Evolutionary conservation across 2,113 vertebrate species (phyloP).

Genomic region (Gobius niger): DNA sequence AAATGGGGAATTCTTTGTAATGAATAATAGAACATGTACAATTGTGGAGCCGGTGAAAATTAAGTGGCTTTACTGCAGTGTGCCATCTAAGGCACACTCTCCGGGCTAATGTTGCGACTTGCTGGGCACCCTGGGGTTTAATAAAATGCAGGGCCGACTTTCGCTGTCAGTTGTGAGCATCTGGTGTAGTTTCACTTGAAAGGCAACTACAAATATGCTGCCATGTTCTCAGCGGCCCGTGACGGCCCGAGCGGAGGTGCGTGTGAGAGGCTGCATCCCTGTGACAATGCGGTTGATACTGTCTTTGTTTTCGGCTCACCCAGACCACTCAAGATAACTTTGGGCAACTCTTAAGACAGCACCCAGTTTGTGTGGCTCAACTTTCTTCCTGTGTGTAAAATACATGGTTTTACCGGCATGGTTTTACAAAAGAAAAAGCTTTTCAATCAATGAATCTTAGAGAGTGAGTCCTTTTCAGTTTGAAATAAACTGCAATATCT

Average conservation of each 20-base stretch:
- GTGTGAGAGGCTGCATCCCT: constrained; percentile 3
- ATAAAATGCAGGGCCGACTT: constrained; percentile 21
- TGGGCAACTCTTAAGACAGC: not conserved
- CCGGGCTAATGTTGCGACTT: constrained; percentile 14
- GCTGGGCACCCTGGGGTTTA: constrained; percentile 21
- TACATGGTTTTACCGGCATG: not conserved
- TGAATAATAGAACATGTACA: constrained; percentile 45
- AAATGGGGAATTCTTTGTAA: constrained; percentile 21
- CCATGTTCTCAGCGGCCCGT: constrained; percentile 12
- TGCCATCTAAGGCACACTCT: not conserved
- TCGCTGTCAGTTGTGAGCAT: constrained; percentile 23
- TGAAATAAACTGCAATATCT: not conserved
- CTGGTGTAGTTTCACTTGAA: constrained; percentile 7
- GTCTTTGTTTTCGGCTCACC: not conserved
- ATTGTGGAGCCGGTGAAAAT: constrained; percentile 29
- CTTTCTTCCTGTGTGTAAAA: not conserved
- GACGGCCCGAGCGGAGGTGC: constrained; percentile 16
- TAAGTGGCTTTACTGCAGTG: constrained; percentile 16
- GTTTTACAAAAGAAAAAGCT: not conserved
- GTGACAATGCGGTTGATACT: not conserved
- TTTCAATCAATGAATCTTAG: not conserved
- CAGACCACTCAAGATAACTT: not conserved
- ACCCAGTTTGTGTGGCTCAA: not conserved
- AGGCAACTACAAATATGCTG: constrained; percentile 24
- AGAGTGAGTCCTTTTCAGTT: not conserved